These are phyloP conservation scores for Hemicentrotus pulcherrimus DNA, from an alignment of 35 echinoderm and acorn worm genomes.

Conservation along the genomic window DNA sequence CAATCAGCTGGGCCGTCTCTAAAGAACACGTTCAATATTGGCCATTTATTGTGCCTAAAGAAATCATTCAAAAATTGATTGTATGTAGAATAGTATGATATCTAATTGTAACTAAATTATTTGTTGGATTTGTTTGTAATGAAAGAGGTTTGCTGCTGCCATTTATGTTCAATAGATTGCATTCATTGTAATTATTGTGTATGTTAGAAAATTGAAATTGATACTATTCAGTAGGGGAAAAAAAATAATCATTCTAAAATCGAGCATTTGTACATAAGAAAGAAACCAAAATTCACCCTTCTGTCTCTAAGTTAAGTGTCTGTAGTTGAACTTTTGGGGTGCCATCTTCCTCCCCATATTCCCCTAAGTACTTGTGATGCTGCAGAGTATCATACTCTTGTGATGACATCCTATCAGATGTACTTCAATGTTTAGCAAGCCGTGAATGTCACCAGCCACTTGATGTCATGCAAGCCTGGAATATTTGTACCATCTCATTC, in stretches of 20 bases:
- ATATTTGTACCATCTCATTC: not conserved
- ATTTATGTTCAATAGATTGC: no score
- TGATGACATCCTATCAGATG: not conserved
- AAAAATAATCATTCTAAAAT: not conserved
- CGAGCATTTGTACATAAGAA: not conserved
- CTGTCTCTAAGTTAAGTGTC: not conserved
- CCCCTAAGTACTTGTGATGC: no score
- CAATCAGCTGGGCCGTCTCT: not conserved
- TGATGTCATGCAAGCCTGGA: not conserved
- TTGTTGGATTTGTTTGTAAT: no score
- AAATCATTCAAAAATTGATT: not conserved
- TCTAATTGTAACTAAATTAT: no score
- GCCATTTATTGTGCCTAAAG: not conserved
- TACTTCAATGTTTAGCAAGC: not conserved
- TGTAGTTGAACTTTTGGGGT: not conserved
- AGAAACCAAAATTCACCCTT: not conserved
- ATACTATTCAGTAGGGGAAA: not conserved
- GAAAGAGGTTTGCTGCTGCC: no score
- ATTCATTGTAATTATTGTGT: not conserved
- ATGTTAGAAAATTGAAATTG: not conserved
- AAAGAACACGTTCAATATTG: not conserved
- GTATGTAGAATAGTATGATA: not conserved
- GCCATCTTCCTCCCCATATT: not conserved
- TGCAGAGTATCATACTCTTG: not conserved
- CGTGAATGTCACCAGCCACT: not conserved